Evolutionary conservation across 2,888 invertebrate genomes (phyloP).

Genomic region (Dolomedes plantarius): DNA sequence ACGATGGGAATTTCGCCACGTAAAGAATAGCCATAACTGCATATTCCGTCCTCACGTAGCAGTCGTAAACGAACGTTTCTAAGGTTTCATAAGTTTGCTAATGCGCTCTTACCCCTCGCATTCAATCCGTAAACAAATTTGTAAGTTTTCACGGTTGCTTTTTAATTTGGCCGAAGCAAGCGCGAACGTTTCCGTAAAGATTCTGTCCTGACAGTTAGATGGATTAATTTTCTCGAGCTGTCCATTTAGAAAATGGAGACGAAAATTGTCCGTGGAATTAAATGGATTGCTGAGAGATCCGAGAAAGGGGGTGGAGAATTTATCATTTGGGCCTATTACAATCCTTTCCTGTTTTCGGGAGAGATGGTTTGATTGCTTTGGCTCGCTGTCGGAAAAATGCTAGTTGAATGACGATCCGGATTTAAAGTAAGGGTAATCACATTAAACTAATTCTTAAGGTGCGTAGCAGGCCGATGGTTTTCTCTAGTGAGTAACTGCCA

Average conservation of each 20-base stretch:
- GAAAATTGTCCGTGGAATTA: constrained; percentile 54
- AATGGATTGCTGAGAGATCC: constrained; percentile 40
- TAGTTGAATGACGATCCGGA: neutral
- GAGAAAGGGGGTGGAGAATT: constrained; percentile 23
- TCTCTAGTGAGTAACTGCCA: too few relatives aligned
- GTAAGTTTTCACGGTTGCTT: constrained; percentile 62
- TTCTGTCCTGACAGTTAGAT: constrained; percentile 37
- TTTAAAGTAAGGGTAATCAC: neutral
- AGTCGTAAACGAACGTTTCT: neutral
- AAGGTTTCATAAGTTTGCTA: neutral
- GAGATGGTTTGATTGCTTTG: constrained; percentile 24
- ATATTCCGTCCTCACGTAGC: neutral
- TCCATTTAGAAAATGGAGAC: constrained; percentile 66
- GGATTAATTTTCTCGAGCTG: constrained; percentile 63
- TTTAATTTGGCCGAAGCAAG: constrained; percentile 49
- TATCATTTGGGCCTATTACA: constrained; percentile 8
- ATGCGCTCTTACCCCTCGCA: neutral
- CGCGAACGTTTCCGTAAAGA: constrained; percentile 35
- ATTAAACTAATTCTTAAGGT: neutral
- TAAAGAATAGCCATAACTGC: neutral
- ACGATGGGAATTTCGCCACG: neutral
- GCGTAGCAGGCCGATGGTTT: neutral
- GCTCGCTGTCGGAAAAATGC: constrained; percentile 2
- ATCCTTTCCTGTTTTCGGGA: constrained; percentile 16
- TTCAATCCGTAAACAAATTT: constrained; percentile 42